phyloP scores from a whole-genome alignment of 92 coral and sea anemone genomes.

The Diadumene lineata region DNA sequence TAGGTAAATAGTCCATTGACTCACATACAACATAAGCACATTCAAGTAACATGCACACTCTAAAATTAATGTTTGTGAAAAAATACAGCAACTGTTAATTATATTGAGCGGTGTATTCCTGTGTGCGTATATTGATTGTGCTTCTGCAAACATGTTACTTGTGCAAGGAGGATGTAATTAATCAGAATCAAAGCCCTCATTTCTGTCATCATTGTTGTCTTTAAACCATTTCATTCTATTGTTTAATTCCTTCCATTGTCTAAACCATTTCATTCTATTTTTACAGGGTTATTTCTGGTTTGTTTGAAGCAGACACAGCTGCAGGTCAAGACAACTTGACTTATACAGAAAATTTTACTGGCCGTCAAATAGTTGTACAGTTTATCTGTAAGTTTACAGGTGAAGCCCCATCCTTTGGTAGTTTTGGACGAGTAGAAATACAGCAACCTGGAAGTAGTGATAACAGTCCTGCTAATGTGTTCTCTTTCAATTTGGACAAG shows the following conservation, averaged over 20 bases:
- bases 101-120: too few relatives aligned
- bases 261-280: neutral
- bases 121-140: too few relatives aligned
- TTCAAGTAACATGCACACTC: too few relatives aligned
- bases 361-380: conserved; percentile 87
- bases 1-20: too few relatives aligned
- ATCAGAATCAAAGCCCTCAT: neutral
- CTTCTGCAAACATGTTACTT: too few relatives aligned
- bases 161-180: neutral
- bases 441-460: conserved; percentile 53
- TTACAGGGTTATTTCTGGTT: conserved; percentile 57
- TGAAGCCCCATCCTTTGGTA: conserved; percentile 59
- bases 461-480: conserved; percentile 28
- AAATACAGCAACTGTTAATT: too few relatives aligned
- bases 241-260: too few relatives aligned
- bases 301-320: conserved; percentile 76
- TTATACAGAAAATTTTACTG: conserved; percentile 75
- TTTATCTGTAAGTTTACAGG: conserved; percentile 84
- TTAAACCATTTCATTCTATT: neutral
- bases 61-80: too few relatives aligned
- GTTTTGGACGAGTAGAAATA: conserved; percentile 81
- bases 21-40: neutral
- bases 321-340: conserved; percentile 63
- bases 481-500: conserved; percentile 84
- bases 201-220: neutral